phyloP scores from a whole-genome alignment of 2,888 invertebrate genomes.

The Plebejus argus region DNA sequence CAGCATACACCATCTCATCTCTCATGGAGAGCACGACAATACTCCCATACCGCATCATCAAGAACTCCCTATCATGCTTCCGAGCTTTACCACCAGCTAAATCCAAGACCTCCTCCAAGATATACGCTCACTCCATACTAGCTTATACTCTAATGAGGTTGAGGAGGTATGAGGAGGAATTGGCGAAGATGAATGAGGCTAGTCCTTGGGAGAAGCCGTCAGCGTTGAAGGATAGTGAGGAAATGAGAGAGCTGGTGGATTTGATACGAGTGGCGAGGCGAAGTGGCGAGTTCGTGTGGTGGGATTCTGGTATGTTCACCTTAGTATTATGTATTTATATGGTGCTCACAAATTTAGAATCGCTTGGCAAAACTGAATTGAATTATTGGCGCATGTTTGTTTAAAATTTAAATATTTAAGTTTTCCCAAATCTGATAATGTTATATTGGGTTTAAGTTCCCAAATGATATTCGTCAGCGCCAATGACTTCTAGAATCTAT shows the following conservation, averaged over 20 bases:
- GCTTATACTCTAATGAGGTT: constrained; percentile 62
- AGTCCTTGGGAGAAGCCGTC: constrained; percentile 40
- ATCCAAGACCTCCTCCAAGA: constrained; percentile 49
- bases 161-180: constrained; percentile 54
- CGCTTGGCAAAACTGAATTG: too few relatives aligned
- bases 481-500: too few relatives aligned
- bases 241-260: constrained; percentile 55
- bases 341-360: too few relatives aligned
- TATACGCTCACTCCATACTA: constrained; percentile 62
- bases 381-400: too few relatives aligned
- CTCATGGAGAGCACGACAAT: constrained; percentile 81
- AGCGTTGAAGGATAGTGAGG: constrained; percentile 46
- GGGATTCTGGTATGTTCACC: constrained; percentile 83
- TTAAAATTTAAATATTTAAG: too few relatives aligned
- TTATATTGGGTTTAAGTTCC: too few relatives aligned
- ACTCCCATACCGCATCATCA: constrained; percentile 68
- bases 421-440: too few relatives aligned
- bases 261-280: constrained; percentile 58
- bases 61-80: constrained; percentile 82
- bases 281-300: constrained; percentile 86
- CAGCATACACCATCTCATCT: constrained; percentile 85
- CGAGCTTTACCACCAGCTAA: constrained; percentile 66
- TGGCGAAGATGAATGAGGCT: constrained; percentile 54
- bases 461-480: too few relatives aligned
- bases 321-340: too few relatives aligned